Percentiles rank a stretch among this genome's conserved stretches.
Conservation (phyloP, 2,797 vertebrate species). For the Chloroceryle amazona region DNA sequence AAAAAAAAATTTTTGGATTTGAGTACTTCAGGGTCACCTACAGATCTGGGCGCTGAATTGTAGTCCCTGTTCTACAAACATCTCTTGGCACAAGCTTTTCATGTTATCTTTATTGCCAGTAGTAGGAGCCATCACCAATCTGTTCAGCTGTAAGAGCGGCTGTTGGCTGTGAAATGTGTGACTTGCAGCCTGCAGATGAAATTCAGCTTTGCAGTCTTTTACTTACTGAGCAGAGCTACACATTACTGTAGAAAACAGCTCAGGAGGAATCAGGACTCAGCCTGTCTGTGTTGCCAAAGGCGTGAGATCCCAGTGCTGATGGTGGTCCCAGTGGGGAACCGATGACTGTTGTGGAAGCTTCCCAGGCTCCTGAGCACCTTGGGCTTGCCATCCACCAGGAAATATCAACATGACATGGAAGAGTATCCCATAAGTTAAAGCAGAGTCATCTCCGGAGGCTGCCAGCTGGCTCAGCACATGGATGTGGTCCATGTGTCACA, state of each 20-base stretch:
- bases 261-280: background rate
- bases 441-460: background rate
- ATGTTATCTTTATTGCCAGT: background rate
- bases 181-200: background rate
- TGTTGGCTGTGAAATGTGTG: background rate
- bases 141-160: background rate
- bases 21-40: background rate
- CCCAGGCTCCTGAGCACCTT: background rate
- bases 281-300: background rate
- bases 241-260: background rate
- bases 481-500: background rate
- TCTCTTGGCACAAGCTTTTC: background rate
- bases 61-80: background rate
- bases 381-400: background rate
- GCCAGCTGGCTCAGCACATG: rapidly evolving
- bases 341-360: background rate
- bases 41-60: background rate
- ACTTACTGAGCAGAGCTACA: background rate
- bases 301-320: background rate
- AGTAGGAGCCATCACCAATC: slow-evolving; percentile 6
- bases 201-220: background rate
- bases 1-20: background rate
- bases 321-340: background rate
- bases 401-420: background rate
- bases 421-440: background rate